Evolutionary conservation across 2,888 invertebrate genomes (phyloP), one percentile per base, ranked within the genome.

Genomic region (Rhogogaster chlorosoma): DNA sequence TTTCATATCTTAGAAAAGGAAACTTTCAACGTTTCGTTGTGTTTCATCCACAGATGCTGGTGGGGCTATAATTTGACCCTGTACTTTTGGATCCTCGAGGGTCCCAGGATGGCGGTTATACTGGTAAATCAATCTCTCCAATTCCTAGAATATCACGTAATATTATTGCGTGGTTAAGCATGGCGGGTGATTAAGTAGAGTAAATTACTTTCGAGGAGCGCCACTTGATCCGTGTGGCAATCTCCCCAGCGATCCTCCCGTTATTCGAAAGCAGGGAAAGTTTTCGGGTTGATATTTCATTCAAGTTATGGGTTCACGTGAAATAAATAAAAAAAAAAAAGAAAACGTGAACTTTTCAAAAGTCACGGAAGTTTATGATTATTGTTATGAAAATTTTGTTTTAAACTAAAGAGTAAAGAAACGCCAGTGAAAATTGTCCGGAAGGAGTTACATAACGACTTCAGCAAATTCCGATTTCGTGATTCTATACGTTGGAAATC

Each of bases 81-180:
- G 0, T 96, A 96, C 89, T 98, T 97, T 92, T 99, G 98, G 98
- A 97, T 99, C 88, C 94, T 98, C 38, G 98, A 99, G 93, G 98
- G 97, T 32, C 98, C 98, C 0, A 94, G 99, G 83, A 94, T 97
- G 85, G 95, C 95, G 2, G 96, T 98, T 32, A 96, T 99, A 88
- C 91, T 96, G 94, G 98, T 98, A 94, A 95, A 95, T 94, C 85
- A 42, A 22, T 32, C 18, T 67, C 0, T 32, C 67, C 4, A 29
- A 67, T 67, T 32, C 18, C 32, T 32, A 0, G 32, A 67, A 67
- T 32, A 67, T 67, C 15, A 6, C 0, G 10, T 67, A 67, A 53
- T n/a, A 67, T 67, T 15, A 67, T 67, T 15, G 3, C 67, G 29
- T 32, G 5, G 67, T 67, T 67, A 1, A 32, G 32, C 32, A 6